Base-by-base conservation (phyloP, 2,797 vertebrate genomes). In the Rhabdomys pumilio region DNA sequence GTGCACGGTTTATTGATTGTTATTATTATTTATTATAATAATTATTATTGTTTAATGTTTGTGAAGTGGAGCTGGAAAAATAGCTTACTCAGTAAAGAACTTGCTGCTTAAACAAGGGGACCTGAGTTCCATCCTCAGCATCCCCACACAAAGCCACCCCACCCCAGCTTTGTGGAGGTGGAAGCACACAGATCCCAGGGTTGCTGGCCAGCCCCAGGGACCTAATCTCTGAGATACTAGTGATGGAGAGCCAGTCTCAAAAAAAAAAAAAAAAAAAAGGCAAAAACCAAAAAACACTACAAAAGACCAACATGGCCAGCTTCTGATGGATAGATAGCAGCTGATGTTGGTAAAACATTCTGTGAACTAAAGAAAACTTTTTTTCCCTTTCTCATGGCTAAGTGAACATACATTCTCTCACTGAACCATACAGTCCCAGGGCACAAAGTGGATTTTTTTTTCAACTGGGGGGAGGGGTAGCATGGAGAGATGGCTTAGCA, bases 1-100 rank as follows among this genome's bases (percentile, higher is more conserved):
- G 90, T 90, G 87, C 88, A 96, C 91, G 83, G 75, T 88, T 97
- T 96, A 94, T 92, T 94, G 89, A 97, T 95, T 89, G 79, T 50
- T 96, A 90, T 95, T 95, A 11, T 77, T 97, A 94, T 95, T 94
- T 38, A 95, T 63, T 12, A 65, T 65, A 6, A 57, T 93, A 96
- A 95, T 63, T 14, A 67, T 67, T 17, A 69, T 69, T n/a, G 44
- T 92, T 97, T 97, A 87, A 97, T 92, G 81, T 93, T 65, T 89
- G 69, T 11, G 69, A 15, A 41, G 53, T 41, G 10, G 53, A 53
- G 10, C 15, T 44, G 26, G 67, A 38, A 29, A 88, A 88, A 41
- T 7, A 29, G n/a, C 38, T 38, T 50, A 31, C 22, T 41, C 22
- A 20, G 4, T 59, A 57, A 41, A 88, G 53, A 41, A 50, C 67